Percentiles rank a stretch among this genome's conserved stretches.
Conservation (phyloP, 2,797 vertebrate genomes). For the Coccyzus lansbergi region DNA sequence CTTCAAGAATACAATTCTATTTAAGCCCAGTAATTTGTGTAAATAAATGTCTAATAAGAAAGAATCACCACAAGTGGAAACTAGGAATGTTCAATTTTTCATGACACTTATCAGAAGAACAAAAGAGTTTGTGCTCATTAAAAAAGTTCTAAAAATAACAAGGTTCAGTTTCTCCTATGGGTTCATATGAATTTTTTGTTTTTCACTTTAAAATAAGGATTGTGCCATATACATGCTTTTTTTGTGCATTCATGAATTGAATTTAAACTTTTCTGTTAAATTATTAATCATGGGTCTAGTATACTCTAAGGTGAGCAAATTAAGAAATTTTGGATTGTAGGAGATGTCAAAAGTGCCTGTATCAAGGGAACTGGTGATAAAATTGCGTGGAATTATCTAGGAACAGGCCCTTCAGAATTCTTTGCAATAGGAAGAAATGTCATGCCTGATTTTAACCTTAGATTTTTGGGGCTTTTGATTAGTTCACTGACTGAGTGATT, state of each 20-base stretch:
- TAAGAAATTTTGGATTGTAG: constrained; percentile 6
- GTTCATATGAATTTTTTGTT: constrained; percentile 49
- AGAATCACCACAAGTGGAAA: constrained; percentile 30
- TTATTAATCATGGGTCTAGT: constrained; percentile 52
- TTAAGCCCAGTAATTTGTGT: constrained; percentile 46
- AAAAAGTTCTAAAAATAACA: constrained; percentile 19
- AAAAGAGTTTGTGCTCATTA: neutral
- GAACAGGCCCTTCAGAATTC: neutral
- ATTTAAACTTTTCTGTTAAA: constrained; percentile 69
- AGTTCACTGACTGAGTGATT: neutral
- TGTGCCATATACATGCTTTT: constrained; percentile 2
- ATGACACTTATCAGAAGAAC: constrained; percentile 6
- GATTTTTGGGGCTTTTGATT: neutral
- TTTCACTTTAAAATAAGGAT: constrained; percentile 52
- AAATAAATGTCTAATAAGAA: constrained; percentile 46
- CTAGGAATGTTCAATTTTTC: constrained; percentile 41
- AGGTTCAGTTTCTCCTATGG: constrained; percentile 13
- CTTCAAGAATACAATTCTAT: constrained; percentile 31
- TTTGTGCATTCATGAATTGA: constrained; percentile 35
- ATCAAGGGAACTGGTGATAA: constrained; percentile 1
- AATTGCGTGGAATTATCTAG: neutral
- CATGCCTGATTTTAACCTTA: neutral
- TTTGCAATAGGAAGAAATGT: neutral
- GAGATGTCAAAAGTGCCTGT: neutral
- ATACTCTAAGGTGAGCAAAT: constrained; percentile 52